These are phyloP conservation scores for Agrilus biguttatus DNA, from an alignment of 2,888 invertebrate species.

Conservation along the genomic window DNA sequence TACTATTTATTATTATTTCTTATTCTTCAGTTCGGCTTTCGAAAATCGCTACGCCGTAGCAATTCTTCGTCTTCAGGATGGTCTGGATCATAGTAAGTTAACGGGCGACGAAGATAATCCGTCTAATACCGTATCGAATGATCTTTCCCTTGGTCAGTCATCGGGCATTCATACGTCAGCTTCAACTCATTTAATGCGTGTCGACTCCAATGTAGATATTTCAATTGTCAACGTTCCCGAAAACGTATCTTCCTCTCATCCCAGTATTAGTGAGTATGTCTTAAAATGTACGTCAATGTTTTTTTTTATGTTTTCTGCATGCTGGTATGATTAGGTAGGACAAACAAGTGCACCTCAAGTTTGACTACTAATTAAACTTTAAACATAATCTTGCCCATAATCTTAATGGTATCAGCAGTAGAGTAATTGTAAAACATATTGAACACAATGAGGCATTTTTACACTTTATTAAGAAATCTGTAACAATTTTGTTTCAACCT, in stretches of 20 bases:
- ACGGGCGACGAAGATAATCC: slow-evolving; percentile 29
- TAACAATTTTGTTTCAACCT: too few relatives aligned
- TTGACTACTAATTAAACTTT: too few relatives aligned
- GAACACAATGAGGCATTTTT: too few relatives aligned
- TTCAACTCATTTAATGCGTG: slow-evolving; percentile 46
- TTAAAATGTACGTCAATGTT: neutral
- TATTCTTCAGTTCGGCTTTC: slow-evolving; percentile 63
- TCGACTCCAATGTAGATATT: slow-evolving; percentile 58
- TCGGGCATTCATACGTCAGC: slow-evolving; percentile 27
- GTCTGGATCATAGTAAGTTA: slow-evolving; percentile 56
- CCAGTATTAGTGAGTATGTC: slow-evolving; percentile 14
- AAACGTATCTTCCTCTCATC: slow-evolving; percentile 13
- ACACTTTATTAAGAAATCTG: too few relatives aligned
- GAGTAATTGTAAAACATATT: too few relatives aligned
- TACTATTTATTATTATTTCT: too few relatives aligned
- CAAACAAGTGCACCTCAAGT: neutral
- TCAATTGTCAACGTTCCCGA: slow-evolving; percentile 28
- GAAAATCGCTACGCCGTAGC: slow-evolving; percentile 84
- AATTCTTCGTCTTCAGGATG: slow-evolving; percentile 72
- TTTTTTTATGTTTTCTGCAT: neutral
- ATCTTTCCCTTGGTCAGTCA: slow-evolving; percentile 28
- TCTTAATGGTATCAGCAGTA: too few relatives aligned
- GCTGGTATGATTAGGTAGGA: too few relatives aligned
- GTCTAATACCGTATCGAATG: slow-evolving; percentile 18
- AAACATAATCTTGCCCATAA: too few relatives aligned